These are phyloP conservation scores for Parus major DNA, from an alignment of 2,113 vertebrate genomes.

Conservation along the genomic window DNA sequence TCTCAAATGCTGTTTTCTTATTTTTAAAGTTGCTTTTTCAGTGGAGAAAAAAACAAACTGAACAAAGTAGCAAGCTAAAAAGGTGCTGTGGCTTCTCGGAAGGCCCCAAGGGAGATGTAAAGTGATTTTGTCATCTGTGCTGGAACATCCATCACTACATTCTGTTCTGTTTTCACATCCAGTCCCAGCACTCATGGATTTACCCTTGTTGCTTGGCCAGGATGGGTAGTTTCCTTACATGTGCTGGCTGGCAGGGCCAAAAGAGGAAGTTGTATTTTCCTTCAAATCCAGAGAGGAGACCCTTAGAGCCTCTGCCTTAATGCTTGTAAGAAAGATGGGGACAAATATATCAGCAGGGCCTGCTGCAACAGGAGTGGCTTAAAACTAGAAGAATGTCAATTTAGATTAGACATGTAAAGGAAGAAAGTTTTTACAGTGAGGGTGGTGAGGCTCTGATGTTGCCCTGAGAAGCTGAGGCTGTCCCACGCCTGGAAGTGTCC, in stretches of 20 bases:
- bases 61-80: background rate
- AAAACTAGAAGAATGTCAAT: background rate
- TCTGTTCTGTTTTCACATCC: too few relatives aligned
- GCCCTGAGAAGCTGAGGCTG: background rate
- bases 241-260: background rate
- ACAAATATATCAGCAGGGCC: rapidly evolving
- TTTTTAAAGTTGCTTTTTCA: background rate
- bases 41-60: too few relatives aligned
- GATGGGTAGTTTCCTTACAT: background rate
- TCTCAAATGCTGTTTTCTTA: background rate
- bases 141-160: background rate
- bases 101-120: background rate
- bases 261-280: background rate
- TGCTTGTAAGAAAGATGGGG: background rate
- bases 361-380: rapidly evolving
- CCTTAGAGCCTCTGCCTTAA: background rate
- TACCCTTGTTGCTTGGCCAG: background rate
- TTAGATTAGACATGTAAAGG: background rate
- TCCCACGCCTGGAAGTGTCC: background rate
- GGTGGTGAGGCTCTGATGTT: background rate
- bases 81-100: background rate
- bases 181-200: background rate
- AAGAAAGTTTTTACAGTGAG: background rate
- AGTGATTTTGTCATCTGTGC: background rate
- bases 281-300: background rate